Percentiles rank a stretch among this genome's conserved stretches.
These are phyloP conservation scores for Corapipo altera DNA, from an alignment of 2,113 vertebrate genomes.

Conservation along the genomic window DNA sequence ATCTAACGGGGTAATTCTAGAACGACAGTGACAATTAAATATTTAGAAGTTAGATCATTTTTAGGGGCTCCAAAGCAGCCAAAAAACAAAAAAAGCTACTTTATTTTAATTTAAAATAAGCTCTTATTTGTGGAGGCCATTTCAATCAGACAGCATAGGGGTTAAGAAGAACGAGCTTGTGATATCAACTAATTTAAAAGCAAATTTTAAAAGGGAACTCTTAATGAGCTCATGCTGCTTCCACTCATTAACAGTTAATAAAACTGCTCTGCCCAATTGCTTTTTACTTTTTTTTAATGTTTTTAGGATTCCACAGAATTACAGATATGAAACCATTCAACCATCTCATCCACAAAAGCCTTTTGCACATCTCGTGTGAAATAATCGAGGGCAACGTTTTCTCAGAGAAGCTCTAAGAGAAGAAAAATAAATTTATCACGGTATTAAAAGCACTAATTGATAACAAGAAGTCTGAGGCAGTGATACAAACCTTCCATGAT, in stretches of 20 bases:
- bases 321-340: neutral
- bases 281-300: neutral
- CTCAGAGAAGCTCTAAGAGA: neutral
- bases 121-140: neutral
- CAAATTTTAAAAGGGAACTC: neutral
- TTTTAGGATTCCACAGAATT: neutral
- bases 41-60: neutral
- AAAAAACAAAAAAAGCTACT: neutral
- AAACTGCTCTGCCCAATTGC: neutral
- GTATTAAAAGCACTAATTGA: neutral
- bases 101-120: neutral
- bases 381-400: neutral
- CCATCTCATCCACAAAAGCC: neutral
- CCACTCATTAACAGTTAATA: neutral
- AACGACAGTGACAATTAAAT: constrained; percentile 6
- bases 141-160: neutral
- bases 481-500: constrained; percentile 83
- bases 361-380: neutral
- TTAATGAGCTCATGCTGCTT: neutral
- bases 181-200: neutral
- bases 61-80: neutral
- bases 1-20: constrained; percentile 83
- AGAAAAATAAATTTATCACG: neutral
- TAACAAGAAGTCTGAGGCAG: neutral
- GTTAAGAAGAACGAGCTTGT: neutral